Conservation (phyloP, 2,888 invertebrate species). For the Podotricha telesiphe region DNA sequence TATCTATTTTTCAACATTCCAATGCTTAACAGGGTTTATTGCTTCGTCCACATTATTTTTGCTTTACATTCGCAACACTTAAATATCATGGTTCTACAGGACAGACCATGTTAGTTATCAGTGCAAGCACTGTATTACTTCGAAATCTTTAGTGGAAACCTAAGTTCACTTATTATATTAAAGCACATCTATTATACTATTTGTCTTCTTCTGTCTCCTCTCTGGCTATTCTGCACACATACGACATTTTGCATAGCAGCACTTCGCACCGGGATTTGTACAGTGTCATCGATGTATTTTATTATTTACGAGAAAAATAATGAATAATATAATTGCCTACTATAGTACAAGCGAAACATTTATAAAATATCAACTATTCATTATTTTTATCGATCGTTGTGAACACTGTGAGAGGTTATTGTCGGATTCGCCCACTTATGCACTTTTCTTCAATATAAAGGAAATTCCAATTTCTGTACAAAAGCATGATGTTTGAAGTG, state of each 20-base stretch:
- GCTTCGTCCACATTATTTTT: conserved; percentile 24
- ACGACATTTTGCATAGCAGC: conserved; percentile 64
- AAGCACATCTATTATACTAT: conserved; percentile 67
- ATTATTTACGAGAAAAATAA: conserved; percentile 57
- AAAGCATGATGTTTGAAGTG: conserved; percentile 75
- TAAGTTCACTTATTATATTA: conserved; percentile 52
- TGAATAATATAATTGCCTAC: conserved; percentile 48
- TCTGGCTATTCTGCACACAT: conserved; percentile 59
- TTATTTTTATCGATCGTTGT: conserved; percentile 59
- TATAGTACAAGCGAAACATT: conserved; percentile 11
- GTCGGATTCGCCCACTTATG: conserved; percentile 54
- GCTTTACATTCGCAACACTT: conserved; percentile 30
- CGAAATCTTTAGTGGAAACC: conserved; percentile 37
- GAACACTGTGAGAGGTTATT: conserved; percentile 50
- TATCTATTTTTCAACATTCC: conserved; percentile 44
- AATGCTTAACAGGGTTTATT: conserved; percentile 36
- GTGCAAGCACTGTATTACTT: conserved; percentile 43
- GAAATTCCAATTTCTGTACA: conserved; percentile 78
- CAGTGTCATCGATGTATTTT: conserved; percentile 58
- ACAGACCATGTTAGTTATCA: conserved; percentile 45
- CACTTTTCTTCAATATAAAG: conserved; percentile 58
- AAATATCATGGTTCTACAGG: conserved; percentile 40
- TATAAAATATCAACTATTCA: conserved; percentile 46
- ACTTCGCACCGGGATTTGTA: conserved; percentile 69
- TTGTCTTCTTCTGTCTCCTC: conserved; percentile 50